Evolutionary conservation across 1,140 invertebrate genomes (phyloP), one percentile per base, ranked within the genome.

Genomic region (Eciton burchellii): DNA sequence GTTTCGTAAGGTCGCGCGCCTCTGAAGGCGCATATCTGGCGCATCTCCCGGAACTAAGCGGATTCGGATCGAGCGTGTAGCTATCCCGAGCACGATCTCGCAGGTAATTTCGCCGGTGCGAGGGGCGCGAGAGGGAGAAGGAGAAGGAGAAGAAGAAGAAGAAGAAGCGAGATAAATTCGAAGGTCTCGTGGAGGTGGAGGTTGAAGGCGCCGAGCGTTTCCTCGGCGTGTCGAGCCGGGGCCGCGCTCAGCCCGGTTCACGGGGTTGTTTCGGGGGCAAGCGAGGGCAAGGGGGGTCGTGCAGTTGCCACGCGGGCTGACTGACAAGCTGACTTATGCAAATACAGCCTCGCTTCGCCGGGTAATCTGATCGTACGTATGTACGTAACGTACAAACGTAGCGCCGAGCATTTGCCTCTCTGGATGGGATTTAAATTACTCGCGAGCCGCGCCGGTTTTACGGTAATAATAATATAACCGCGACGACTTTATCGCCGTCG

Each of bases 311-410:
- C 86, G 89, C 90, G 89, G 90, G 89, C 91, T 93, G 93, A 94
- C 93, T 93, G 93, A 93, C 93, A 93, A 93, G 88, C 93, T 93
- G 93, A 94, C 93, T 94, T 93, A 93, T 93, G 93, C 93, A 94
- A 94, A 94, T 94, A 93, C 90, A 91, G 81, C 82, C 90, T 92
- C 91, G 88, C 89, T 89, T 89, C 85, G 89, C 73, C 86, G 85
- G 86, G 89, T 92, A 93, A 93, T 93, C 92, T 91, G 92, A 93
- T 92, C 92, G 92, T 89, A 90, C 85, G 74, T 68, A 68, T 87
- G 79, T 81, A 68, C 68, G 74, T 86, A 89, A 83, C 72, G 16
- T 83, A 85, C 79, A 72, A 68, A 84, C 85, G 62, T 82, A 81
- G 66, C 74, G 63, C 63, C 77, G 72, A 81, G 83, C 88, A 89